Percentiles rank a stretch among this genome's conserved stretches.
Evolutionary conservation across 2,113 vertebrate genomes (phyloP).

Genomic region (Nanger granti): DNA sequence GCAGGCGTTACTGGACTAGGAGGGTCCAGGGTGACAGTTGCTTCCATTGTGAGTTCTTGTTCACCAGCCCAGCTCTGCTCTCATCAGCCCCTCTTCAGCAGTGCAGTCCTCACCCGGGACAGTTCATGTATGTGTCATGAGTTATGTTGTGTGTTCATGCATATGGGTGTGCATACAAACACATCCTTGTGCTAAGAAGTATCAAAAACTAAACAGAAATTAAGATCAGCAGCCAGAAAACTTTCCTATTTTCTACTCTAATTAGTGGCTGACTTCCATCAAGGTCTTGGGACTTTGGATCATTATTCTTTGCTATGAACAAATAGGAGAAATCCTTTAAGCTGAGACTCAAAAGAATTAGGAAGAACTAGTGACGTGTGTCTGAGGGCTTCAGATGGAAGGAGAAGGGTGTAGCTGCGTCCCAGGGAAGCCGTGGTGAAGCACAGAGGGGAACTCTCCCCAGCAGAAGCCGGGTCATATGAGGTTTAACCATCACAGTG

Average conservation of each 20-base stretch:
- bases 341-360: not conserved
- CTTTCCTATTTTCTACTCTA: not conserved
- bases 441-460: not conserved
- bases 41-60: not conserved
- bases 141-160: too few relatives aligned
- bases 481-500: not conserved
- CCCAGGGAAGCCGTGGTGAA: not conserved
- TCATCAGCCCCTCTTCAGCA: not conserved
- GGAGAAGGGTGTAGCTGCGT: fast-evolving
- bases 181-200: not conserved
- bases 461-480: not conserved
- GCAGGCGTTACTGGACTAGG: not conserved
- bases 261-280: not conserved
- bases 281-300: not conserved
- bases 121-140: not conserved
- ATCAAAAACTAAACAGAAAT: not conserved
- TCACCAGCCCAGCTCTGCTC: not conserved
- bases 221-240: not conserved
- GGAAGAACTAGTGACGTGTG: not conserved
- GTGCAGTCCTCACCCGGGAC: not conserved
- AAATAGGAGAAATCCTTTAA: not conserved
- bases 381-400: not conserved
- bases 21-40: not conserved
- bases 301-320: not conserved
- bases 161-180: not conserved